These are phyloP conservation scores for Lophius piscatorius DNA, from an alignment of 2,113 vertebrate species.

Conservation along the genomic window DNA sequence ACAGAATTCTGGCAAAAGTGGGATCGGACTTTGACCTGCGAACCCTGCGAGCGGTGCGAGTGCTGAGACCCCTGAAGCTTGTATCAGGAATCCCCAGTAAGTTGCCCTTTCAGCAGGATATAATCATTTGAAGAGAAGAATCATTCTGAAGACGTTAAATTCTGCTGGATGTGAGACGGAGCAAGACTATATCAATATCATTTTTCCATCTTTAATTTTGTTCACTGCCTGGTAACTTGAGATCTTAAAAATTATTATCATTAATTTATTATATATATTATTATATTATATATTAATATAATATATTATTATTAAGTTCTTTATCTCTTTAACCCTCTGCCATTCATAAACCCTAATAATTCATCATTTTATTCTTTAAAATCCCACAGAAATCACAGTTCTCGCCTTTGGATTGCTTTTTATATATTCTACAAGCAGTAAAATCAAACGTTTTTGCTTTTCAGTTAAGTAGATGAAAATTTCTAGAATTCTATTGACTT, in stretches of 20 bases:
- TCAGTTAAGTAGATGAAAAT: neutral
- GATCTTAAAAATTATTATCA: too few relatives aligned
- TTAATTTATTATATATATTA: too few relatives aligned
- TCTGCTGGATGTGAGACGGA: too few relatives aligned
- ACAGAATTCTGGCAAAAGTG: conserved; percentile 92
- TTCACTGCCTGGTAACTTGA: neutral
- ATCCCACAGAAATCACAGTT: neutral
- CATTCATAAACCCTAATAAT: neutral
- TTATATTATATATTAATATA: too few relatives aligned
- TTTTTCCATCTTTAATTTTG: neutral
- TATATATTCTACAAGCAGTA: neutral
- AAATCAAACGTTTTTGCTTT: neutral
- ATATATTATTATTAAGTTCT: too few relatives aligned
- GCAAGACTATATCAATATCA: too few relatives aligned
- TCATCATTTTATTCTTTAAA: neutral
- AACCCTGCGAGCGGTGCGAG: conserved; percentile 91
- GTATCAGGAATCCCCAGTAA: conserved; percentile 98
- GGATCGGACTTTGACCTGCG: conserved; percentile 95
- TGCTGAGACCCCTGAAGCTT: conserved; percentile 93
- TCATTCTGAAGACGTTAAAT: too few relatives aligned
- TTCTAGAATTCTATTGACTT: too few relatives aligned
- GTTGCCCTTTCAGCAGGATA: conserved; percentile 51
- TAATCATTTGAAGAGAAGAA: neutral
- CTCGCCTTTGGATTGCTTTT: neutral
- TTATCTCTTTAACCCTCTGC: neutral